phyloP scores from a whole-genome alignment of 2,797 vertebrate genomes.

The Mus caroli region DNA sequence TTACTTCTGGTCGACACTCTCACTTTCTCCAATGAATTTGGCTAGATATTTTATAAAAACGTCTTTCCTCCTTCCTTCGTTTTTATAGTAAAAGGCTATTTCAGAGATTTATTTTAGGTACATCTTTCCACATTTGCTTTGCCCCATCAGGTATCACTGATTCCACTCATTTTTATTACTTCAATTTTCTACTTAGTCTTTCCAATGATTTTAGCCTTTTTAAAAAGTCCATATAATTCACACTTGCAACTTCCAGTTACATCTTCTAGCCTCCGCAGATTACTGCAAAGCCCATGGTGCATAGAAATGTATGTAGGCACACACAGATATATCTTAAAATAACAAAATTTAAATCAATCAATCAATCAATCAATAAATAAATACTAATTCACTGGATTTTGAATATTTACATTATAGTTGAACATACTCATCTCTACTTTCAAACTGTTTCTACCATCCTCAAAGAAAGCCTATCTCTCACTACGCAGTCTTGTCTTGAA shows the following conservation, averaged over 20 bases:
- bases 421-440: background rate
- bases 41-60: background rate
- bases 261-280: background rate
- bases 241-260: background rate
- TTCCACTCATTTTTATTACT: background rate
- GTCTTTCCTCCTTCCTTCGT: background rate
- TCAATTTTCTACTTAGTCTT: slow-evolving; percentile 15
- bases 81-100: background rate
- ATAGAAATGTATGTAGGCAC: background rate
- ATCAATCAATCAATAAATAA: background rate
- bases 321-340: background rate
- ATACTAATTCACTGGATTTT: background rate
- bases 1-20: background rate
- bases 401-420: background rate
- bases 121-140: slow-evolving; percentile 11
- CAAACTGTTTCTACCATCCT: background rate
- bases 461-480: background rate
- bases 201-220: background rate
- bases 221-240: background rate
- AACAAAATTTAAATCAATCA: background rate
- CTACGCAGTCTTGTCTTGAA: background rate
- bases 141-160: background rate
- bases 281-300: background rate
- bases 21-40: slow-evolving; percentile 27
- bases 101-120: background rate